Evolutionary conservation across 2,113 vertebrate genomes (phyloP), one percentile per base, ranked within the genome.

Genomic region (Excalfactoria chinensis): DNA sequence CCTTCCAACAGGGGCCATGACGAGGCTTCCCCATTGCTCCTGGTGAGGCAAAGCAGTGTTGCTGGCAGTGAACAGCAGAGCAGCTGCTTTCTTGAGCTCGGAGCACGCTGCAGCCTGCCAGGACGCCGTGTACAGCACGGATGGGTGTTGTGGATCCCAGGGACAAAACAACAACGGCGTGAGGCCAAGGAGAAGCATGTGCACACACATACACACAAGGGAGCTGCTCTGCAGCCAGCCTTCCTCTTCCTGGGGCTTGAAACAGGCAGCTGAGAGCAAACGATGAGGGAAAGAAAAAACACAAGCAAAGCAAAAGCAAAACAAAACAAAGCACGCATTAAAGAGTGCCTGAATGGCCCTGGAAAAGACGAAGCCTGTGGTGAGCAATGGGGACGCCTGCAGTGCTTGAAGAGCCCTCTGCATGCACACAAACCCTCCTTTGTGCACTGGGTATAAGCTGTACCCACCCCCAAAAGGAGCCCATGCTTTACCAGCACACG

Each of bases 171-270:
- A 58, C 30, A 58, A n/a, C 17, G 18, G 32, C 11, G 55, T 28
- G 30, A n/a, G 55, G 55, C 55, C 55, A n/a, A n/a, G 18, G 30
- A 32, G 30, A n/a, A 20, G 30, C 30, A 20, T 18, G 55, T 32
- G 53, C 53, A 18, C 0, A 7, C 7, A 12, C 28, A 13, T 44
- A 18, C 0, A 7, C 7, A 12, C 28, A 13, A 12, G 13, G 84
- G 8, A 25, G 46, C 25, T 32, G 1, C 16, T 41, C 32, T 11
- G 49, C 37, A 9, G 0, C 2, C 6, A n/a, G 13, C 2, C 1
- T 2, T 3, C 12, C 62, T 25, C 49, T 18, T 19, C 12, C 55
- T 2, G 16, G n/a, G 43, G 66, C 70, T 41, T 28, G 3, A 14
- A 26, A 17, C 0, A 4, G 0, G 51, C 26, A 53, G 74, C 30